These are phyloP conservation scores for Ellobius talpinus DNA, from an alignment of 2,113 vertebrate species.

Conservation along the genomic window DNA sequence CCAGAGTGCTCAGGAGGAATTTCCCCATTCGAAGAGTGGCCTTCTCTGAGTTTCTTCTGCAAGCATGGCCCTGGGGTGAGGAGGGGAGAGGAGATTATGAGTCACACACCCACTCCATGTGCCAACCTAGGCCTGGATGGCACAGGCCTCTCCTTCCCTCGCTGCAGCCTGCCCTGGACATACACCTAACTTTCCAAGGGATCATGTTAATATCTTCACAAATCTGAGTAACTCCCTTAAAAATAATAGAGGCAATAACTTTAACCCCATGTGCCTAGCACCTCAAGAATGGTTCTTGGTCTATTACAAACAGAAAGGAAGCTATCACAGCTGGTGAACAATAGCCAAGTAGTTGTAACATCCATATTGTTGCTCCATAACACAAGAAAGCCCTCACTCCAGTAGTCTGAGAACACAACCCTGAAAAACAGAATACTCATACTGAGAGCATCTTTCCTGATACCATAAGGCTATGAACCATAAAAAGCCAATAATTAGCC, in stretches of 20 bases:
- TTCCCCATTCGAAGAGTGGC: constrained; percentile 80
- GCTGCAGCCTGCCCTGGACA: background rate
- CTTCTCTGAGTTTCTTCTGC: constrained; percentile 78
- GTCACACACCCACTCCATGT: background rate
- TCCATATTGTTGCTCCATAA: background rate
- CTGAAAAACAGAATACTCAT: constrained; percentile 15
- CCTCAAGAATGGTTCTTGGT: background rate
- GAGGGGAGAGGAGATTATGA: background rate
- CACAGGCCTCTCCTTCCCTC: background rate
- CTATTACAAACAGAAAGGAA: constrained; percentile 33
- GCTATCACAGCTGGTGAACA: background rate
- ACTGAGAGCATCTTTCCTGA: constrained; percentile 26
- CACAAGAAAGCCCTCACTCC: background rate
- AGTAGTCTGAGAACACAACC: constrained; percentile 15
- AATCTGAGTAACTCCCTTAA: background rate
- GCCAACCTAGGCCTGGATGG: background rate
- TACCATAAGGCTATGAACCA: background rate
- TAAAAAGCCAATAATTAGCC: constrained; percentile 1
- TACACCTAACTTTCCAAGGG: background rate
- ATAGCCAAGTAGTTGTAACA: background rate
- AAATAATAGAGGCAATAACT: background rate
- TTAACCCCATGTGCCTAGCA: background rate
- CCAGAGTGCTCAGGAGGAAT: constrained; percentile 90
- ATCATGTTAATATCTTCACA: background rate
- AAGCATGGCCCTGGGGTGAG: constrained; percentile 72